Conservation (phyloP, 2,888 invertebrate species). For the Dryococelus australis region DNA sequence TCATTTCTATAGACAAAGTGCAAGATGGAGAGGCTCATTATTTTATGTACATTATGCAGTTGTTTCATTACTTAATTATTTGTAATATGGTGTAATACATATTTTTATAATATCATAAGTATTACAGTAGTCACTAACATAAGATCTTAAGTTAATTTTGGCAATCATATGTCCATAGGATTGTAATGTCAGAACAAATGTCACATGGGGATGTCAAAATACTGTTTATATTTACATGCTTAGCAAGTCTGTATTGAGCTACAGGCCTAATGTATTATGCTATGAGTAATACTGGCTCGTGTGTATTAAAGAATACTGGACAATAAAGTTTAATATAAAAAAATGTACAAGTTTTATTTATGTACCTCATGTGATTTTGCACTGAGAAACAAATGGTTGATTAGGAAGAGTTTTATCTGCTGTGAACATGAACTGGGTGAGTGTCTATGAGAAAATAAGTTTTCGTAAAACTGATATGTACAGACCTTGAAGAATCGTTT, state of each 20-base stretch:
- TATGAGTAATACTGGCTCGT: constrained; percentile 3
- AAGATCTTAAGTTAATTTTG: background rate
- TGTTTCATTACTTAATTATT: background rate
- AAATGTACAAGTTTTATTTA: background rate
- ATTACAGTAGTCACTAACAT: constrained; percentile 3
- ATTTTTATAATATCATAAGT: background rate
- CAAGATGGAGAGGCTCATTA: constrained; percentile 10
- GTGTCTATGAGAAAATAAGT: too few species aligned
- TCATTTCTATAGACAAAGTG: constrained; percentile 7
- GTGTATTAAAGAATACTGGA: background rate
- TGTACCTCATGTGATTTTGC: background rate
- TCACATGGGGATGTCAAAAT: background rate
- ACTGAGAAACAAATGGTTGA: background rate
- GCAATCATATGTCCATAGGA: background rate
- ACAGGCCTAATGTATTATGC: constrained; percentile 1
- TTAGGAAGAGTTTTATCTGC: too few species aligned
- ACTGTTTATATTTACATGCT: background rate
- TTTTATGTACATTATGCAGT: background rate
- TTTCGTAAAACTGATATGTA: too few species aligned
- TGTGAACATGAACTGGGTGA: too few species aligned
- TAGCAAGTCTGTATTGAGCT: background rate
- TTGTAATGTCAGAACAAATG: background rate
- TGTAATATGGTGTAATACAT: constrained; percentile 16
- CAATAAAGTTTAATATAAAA: background rate
- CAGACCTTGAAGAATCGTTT: too few species aligned